Conservation (phyloP, 2,888 invertebrate genomes). For the Leistus spinibarbis region DNA sequence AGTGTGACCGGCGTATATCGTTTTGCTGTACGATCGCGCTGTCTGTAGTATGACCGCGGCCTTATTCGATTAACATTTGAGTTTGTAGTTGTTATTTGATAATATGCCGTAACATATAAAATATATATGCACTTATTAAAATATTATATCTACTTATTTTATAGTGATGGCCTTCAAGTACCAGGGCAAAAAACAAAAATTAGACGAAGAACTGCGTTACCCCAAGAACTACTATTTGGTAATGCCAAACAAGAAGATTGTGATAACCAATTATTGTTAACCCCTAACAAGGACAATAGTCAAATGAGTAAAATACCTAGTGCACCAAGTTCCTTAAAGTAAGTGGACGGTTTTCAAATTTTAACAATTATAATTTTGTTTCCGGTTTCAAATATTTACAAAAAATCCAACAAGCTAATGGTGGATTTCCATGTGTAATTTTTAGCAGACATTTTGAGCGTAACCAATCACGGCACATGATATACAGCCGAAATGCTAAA, state of each 20-base stretch:
- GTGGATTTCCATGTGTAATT: too few species aligned
- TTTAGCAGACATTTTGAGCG: too few species aligned
- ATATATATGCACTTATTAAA: neutral
- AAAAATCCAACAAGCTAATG: too few species aligned
- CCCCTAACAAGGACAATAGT: conserved; percentile 6
- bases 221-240: conserved; percentile 73
- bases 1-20: too few species aligned
- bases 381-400: too few species aligned
- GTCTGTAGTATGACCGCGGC: too few species aligned
- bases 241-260: conserved; percentile 45
- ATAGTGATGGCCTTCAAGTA: conserved; percentile 20
- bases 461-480: too few species aligned
- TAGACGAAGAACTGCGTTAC: conserved; percentile 68
- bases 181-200: conserved; percentile 59
- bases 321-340: conserved; percentile 79
- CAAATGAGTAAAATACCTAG: conserved; percentile 71
- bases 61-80: neutral
- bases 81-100: too few species aligned
- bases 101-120: neutral
- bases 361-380: too few species aligned
- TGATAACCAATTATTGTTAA: conserved; percentile 5
- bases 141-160: neutral
- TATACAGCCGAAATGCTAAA: too few species aligned
- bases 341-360: conserved; percentile 50
- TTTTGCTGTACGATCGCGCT: too few species aligned